Evolutionary conservation across 2,113 vertebrate species (phyloP).

Genomic region (Ranitomeya imitator): DNA sequence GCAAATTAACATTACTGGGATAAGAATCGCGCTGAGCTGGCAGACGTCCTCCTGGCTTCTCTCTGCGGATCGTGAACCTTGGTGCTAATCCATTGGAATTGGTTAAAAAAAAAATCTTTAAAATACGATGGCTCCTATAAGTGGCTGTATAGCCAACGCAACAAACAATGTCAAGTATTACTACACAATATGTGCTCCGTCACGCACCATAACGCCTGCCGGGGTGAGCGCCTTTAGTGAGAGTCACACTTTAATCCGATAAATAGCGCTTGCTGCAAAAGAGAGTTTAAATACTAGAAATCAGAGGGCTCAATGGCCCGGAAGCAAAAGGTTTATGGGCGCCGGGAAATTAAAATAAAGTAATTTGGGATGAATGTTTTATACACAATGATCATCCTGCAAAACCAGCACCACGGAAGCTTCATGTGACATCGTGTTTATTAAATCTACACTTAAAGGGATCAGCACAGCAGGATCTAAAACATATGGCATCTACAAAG

Average conservation of each 20-base stretch:
- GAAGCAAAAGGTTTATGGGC: neutral
- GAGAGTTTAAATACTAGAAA: neutral
- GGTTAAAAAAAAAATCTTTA: constrained; percentile 35
- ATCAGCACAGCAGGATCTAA: too few species aligned
- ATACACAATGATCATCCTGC: neutral
- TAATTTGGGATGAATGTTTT: neutral
- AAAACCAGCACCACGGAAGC: neutral
- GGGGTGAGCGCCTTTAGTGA: neutral
- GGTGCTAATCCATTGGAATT: constrained; percentile 35
- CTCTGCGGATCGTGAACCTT: constrained; percentile 24
- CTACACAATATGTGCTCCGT: neutral
- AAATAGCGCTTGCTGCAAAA: neutral
- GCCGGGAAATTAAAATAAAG: neutral
- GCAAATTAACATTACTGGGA: constrained; percentile 42
- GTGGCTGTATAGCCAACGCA: neutral
- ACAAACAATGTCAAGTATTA: constrained; percentile 24
- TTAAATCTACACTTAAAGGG: too few species aligned
- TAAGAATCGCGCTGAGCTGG: constrained; percentile 1
- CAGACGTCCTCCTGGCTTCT: constrained; percentile 41
- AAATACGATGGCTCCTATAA: constrained; percentile 19
- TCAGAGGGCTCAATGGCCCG: neutral
- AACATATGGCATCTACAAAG: too few species aligned
- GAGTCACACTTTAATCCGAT: constrained; percentile 25
- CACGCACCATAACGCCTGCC: neutral
- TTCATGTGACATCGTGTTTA: neutral